phyloP scores from a whole-genome alignment of 2,888 invertebrate species.

The Gymnocheta viridis region DNA sequence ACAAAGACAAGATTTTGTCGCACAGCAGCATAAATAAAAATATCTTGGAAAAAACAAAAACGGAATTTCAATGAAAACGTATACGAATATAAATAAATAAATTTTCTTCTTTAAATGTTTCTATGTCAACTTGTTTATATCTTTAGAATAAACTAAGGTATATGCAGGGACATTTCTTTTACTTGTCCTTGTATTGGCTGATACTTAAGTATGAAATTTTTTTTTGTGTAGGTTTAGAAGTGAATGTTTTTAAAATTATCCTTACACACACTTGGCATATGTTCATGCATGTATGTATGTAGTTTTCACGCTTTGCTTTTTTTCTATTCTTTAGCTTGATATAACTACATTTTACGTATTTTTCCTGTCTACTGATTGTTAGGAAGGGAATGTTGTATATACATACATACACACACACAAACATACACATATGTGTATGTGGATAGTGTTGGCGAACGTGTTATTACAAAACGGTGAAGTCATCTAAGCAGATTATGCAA shows the following conservation, averaged over 20 bases:
- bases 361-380: slow-evolving; percentile 36
- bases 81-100: slow-evolving; percentile 2
- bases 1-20: not conserved
- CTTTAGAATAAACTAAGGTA: not conserved
- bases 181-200: not conserved
- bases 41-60: not conserved
- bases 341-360: slow-evolving; percentile 45
- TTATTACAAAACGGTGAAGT: slow-evolving; percentile 65
- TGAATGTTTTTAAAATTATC: slow-evolving; percentile 8
- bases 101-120: not conserved
- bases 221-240: not conserved
- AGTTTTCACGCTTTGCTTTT: not conserved
- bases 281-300: not conserved
- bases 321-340: not conserved
- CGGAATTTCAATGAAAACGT: not conserved
- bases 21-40: not conserved
- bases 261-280: slow-evolving; percentile 19
- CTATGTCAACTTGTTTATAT: not conserved
- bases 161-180: not conserved
- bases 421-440: not conserved
- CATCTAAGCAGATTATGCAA: slow-evolving; percentile 68
- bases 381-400: not conserved
- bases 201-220: not conserved
- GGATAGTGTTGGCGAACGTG: slow-evolving; percentile 5
- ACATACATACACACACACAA: not conserved